These are phyloP conservation scores for Rhinophrynus dorsalis DNA, from an alignment of 2,797 vertebrate species.

Conservation along the genomic window DNA sequence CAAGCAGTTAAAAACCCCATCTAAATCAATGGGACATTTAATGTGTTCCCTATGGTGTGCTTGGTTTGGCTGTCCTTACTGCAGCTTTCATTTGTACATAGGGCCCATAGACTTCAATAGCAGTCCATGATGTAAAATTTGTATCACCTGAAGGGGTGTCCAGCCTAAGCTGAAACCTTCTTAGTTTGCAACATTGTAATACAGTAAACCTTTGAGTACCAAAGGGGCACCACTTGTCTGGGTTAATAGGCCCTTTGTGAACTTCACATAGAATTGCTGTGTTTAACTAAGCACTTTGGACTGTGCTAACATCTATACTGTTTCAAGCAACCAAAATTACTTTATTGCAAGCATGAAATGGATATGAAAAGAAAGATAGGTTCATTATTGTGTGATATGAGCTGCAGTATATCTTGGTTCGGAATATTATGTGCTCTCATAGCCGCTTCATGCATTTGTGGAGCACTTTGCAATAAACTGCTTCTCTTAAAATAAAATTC, in stretches of 20 bases:
- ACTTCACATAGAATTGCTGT: neutral
- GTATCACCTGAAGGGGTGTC: no score
- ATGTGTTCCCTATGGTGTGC: no score
- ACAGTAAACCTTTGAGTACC: no score
- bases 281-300: constrained; percentile 9
- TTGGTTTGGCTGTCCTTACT: no score
- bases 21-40: no score
- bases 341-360: constrained; percentile 23
- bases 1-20: no score
- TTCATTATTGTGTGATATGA: constrained; percentile 20
- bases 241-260: constrained; percentile 6
- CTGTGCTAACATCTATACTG: neutral
- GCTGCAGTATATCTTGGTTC: constrained; percentile 16
- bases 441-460: constrained; percentile 9
- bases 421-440: constrained; percentile 26
- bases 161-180: no score
- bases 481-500: constrained; percentile 25
- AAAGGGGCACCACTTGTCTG: no score
- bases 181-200: no score
- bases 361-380: constrained; percentile 24
- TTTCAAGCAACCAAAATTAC: constrained; percentile 12
- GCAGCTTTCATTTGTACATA: no score
- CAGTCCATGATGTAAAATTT: no score
- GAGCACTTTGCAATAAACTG: constrained; percentile 13
- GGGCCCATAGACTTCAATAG: no score